A percentile compares a stretch with the other conserved stretches of the same genome.
Evolutionary conservation across 2,797 vertebrate species (phyloP).

Genomic region (Malacoctenus gilli): DNA sequence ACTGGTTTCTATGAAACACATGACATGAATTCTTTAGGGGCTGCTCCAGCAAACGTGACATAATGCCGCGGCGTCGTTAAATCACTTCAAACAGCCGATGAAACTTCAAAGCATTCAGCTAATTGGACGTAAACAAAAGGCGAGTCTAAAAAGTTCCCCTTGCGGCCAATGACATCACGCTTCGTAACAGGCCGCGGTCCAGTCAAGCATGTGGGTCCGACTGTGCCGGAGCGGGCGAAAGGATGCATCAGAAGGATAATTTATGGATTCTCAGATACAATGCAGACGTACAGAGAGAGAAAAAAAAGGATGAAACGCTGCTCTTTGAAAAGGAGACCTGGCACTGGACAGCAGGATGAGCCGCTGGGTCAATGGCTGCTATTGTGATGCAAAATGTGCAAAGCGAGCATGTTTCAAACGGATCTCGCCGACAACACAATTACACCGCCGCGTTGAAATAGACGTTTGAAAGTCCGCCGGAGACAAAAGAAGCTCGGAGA

Average conservation of each 20-base stretch:
- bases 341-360: conserved; percentile 58
- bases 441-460: conserved; percentile 72
- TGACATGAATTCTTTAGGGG: conserved; percentile 19
- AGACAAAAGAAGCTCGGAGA: conserved; percentile 73
- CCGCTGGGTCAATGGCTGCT: conserved; percentile 56
- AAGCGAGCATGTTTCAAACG: conserved; percentile 68
- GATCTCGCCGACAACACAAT: conserved; percentile 72
- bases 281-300: conserved; percentile 63
- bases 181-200: conserved; percentile 46
- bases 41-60: conserved; percentile 30
- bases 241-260: conserved; percentile 65
- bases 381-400: conserved; percentile 82
- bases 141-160: no score
- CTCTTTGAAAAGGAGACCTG: conserved; percentile 65
- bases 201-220: conserved; percentile 57
- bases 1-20: conserved; percentile 13
- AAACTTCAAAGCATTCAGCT: conserved; percentile 49
- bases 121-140: conserved; percentile 58
- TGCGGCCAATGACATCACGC: conserved; percentile 58
- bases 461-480: conserved; percentile 71
- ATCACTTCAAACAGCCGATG: conserved; percentile 31
- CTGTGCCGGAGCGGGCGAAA: conserved; percentile 39
- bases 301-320: conserved; percentile 73
- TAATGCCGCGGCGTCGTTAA: conserved; percentile 32
- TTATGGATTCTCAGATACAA: conserved; percentile 72